Base-by-base conservation (phyloP, 2,113 vertebrate species). In the Onychorhynchus coronatus region DNA sequence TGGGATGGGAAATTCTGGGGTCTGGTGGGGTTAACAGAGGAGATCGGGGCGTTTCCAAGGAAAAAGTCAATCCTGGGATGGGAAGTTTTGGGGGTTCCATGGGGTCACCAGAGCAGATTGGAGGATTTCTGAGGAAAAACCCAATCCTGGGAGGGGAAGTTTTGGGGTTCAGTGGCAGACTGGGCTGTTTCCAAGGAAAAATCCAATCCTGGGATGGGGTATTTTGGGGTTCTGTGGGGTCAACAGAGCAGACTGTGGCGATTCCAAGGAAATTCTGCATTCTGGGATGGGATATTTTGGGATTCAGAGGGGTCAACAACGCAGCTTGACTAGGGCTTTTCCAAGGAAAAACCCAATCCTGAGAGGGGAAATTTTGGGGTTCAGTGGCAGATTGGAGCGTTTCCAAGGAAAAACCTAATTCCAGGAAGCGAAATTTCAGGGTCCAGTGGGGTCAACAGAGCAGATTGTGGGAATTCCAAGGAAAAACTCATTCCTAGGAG, bases 281-380 rank as follows among this genome's bases (percentile, higher is more conserved):
- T 97, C 98, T 99, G 58, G 23, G 25, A 31, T 23, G 61, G 58
- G 21, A 71, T 79, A 35, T 15, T 18, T 24, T 4, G 21, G 41
- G 41, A 19, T 74, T 93, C 21, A 25, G 20, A 1, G 0, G n/a
- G 2, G 8, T 30, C 3, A 7, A 5, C 6, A 9, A n/a, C n/a
- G n/a, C n/a, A n/a, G n/a, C n/a, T n/a, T n/a, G 16, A 65, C n/a
- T n/a, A n/a, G n/a, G n/a, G n/a, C n/a, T n/a, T 0, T 52, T 33
- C 14, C 14, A 4, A 67, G 12, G 44, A 14, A 76, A 75, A 49
- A 4, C 3, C 8, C 13, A 30, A 8, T 30, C 6, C 39, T 55
- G 27, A 9, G 50, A 52, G 8, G 25, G 50, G 50, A 52, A 28
- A 52, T 52, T 16, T 52, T 9, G 50, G 27, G 25, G 8, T 52